Evolutionary conservation across 2,797 vertebrate genomes (phyloP).

Genomic region (Muscicapa comitata): DNA sequence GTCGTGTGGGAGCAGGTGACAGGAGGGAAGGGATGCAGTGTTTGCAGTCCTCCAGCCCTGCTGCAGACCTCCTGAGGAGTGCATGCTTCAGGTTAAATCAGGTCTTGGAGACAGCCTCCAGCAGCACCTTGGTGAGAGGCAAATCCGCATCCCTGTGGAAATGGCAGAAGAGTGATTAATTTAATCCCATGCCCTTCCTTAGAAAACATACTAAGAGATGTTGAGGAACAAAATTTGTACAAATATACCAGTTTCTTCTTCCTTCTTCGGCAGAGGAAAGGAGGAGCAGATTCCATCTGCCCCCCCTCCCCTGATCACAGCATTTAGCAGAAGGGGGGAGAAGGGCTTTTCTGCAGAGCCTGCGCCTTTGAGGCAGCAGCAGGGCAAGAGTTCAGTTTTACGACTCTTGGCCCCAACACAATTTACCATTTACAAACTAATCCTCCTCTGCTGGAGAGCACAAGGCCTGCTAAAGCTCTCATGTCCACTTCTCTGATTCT

Average conservation of each 20-base stretch:
- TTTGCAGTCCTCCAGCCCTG: neutral
- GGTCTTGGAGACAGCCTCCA: neutral
- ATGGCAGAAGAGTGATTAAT: neutral
- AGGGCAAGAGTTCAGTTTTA: conserved; percentile 60
- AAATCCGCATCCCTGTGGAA: neutral
- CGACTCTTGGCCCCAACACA: conserved; percentile 65
- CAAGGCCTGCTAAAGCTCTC: conserved; percentile 64
- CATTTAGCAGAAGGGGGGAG: neutral
- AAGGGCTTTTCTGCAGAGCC: neutral
- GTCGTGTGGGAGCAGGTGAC: neutral
- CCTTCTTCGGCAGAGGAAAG: neutral
- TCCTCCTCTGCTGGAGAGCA: conserved; percentile 60
- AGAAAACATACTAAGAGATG: neutral
- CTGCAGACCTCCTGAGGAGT: neutral
- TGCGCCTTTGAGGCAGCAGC: conserved; percentile 50
- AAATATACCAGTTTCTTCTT: neutral
- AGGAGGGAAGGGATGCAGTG: neutral
- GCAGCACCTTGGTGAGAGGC: neutral
- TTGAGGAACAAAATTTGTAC: neutral
- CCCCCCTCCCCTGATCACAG: neutral
- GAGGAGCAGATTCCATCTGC: neutral
- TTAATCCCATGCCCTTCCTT: neutral
- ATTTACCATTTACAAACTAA: conserved; percentile 71
- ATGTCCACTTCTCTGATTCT: conserved; percentile 69
- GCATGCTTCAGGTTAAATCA: neutral